phyloP scores from a whole-genome alignment of 2,113 vertebrate species.

The Cyrtonyx montezumae region DNA sequence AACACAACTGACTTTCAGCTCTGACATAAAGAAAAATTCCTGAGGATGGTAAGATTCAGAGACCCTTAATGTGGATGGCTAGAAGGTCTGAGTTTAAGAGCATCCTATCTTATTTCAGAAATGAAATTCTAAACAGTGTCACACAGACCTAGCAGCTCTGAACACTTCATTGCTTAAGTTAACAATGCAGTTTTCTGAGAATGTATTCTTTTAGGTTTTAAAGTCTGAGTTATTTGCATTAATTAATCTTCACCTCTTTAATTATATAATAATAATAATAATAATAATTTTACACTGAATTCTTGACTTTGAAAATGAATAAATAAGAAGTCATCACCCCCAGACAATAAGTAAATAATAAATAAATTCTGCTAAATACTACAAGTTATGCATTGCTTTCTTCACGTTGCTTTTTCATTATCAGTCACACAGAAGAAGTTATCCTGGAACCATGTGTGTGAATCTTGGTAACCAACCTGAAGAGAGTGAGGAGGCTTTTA shows the following conservation, averaged over 20 bases:
- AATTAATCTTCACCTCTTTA: neutral
- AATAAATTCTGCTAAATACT: neutral
- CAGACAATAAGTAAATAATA: neutral
- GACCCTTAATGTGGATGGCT: neutral
- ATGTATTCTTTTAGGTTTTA: neutral
- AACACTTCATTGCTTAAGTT: neutral
- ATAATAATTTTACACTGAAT: neutral
- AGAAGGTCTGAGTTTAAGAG: neutral
- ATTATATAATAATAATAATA: neutral
- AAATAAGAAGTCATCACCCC: neutral
- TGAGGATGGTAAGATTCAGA: neutral
- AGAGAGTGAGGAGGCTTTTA: conserved; percentile 37
- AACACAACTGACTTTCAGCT: rapidly evolving
- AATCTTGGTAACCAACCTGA: neutral
- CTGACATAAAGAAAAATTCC: neutral
- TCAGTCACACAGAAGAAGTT: neutral
- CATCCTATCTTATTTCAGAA: neutral
- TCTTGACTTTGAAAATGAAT: neutral
- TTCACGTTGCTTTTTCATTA: neutral
- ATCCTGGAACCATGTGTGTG: neutral
- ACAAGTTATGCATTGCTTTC: neutral
- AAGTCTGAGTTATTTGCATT: neutral
- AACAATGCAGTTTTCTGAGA: neutral
- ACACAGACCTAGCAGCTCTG: neutral
- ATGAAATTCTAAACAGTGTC: neutral